phyloP scores from a whole-genome alignment of 2,113 vertebrate species.

The Pycnonotus jocosus region DNA sequence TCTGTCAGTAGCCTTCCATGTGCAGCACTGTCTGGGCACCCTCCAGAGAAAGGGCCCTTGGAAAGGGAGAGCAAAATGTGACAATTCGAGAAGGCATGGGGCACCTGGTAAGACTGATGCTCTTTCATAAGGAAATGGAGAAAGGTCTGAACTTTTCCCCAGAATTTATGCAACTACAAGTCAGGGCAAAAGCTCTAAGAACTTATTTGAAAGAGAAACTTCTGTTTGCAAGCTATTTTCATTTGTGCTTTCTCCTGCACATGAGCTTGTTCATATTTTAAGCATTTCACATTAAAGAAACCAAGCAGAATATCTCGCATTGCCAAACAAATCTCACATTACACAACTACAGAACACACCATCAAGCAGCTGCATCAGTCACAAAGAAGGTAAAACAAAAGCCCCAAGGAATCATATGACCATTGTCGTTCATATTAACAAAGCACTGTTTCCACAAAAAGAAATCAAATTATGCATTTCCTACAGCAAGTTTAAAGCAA shows the following conservation, averaged over 20 bases:
- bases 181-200: neutral
- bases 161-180: neutral
- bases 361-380: constrained; percentile 25
- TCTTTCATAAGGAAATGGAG: neutral
- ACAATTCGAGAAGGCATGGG: neutral
- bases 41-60: neutral
- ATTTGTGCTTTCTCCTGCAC: neutral
- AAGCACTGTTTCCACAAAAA: neutral
- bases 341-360: neutral
- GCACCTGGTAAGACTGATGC: neutral
- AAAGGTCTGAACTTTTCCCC: neutral
- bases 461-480: neutral
- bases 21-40: neutral
- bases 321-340: neutral
- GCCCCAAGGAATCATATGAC: neutral
- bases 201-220: neutral
- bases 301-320: neutral
- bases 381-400: constrained; percentile 37
- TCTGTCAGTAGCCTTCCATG: neutral
- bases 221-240: neutral
- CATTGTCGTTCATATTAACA: neutral
- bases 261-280: neutral
- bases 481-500: neutral
- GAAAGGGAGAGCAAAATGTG: neutral
- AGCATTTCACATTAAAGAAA: neutral